phyloP scores from a whole-genome alignment of 1,140 invertebrate species.

The Drosophila teissieri region DNA sequence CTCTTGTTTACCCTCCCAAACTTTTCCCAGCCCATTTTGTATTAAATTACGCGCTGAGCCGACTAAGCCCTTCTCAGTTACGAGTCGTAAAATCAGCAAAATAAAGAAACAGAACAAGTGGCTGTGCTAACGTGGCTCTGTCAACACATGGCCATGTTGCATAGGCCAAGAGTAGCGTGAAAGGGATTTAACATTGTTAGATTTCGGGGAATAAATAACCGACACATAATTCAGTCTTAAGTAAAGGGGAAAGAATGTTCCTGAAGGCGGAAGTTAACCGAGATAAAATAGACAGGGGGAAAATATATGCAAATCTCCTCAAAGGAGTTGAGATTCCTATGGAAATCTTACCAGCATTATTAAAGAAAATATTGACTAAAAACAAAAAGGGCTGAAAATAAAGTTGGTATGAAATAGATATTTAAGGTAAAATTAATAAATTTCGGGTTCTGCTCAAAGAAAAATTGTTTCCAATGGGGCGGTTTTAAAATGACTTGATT shows the following conservation, averaged over 20 bases:
- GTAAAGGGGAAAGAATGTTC: slow-evolving; percentile 10
- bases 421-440: no score
- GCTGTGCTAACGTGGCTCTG: slow-evolving; percentile 50
- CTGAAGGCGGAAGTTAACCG: neutral
- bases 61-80: slow-evolving; percentile 70
- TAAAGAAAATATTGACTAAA: neutral
- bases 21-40: slow-evolving; percentile 50
- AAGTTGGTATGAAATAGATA: no score
- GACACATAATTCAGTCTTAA: slow-evolving; percentile 30
- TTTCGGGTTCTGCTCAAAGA: no score
- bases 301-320: neutral
- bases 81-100: slow-evolving; percentile 58
- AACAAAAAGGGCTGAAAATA: neutral
- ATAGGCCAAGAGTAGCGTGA: slow-evolving; percentile 25
- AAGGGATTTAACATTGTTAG: slow-evolving; percentile 53
- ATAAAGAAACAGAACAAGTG: slow-evolving; percentile 7
- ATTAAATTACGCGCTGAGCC: slow-evolving; percentile 78
- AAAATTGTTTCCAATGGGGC: no score
- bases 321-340: no score
- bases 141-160: slow-evolving; percentile 38
- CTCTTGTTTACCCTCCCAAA: slow-evolving; percentile 23
- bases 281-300: no score
- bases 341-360: neutral
- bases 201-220: slow-evolving; percentile 45
- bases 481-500: no score